Evolutionary conservation across 2,113 vertebrate species (phyloP).

Genomic region (Apteryx mantelli): DNA sequence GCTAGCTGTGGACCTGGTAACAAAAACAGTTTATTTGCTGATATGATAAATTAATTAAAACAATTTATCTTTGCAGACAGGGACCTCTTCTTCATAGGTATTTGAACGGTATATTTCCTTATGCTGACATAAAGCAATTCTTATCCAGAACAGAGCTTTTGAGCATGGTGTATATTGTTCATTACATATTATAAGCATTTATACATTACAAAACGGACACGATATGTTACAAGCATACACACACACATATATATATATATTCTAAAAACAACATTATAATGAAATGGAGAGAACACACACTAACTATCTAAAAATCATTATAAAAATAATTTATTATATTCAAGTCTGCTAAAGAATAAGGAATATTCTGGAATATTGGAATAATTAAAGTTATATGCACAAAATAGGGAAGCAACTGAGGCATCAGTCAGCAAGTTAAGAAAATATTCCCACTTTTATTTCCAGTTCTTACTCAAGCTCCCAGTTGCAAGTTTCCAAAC

Average conservation of each 20-base stretch:
- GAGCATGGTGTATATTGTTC: not conserved
- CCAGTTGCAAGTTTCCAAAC: not conserved
- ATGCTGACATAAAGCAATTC: not conserved
- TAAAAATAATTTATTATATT: not conserved
- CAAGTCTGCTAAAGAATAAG: not conserved
- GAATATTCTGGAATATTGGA: not conserved
- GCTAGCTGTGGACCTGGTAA: not conserved
- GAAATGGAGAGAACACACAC: not conserved
- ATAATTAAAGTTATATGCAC: not conserved
- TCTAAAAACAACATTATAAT: not conserved
- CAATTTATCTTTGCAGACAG: not conserved
- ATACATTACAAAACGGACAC: not conserved
- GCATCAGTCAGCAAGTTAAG: not conserved
- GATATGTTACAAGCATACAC: not conserved
- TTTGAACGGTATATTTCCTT: not conserved
- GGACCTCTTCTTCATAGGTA: not conserved
- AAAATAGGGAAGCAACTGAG: not conserved
- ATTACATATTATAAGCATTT: not conserved
- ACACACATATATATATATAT: not conserved
- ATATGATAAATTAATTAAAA: not conserved
- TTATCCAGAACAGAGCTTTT: not conserved
- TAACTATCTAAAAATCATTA: not conserved
- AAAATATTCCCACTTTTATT: not conserved
- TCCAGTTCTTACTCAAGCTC: not conserved
- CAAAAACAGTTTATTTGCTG: not conserved